phyloP scores from a whole-genome alignment of 2,113 vertebrate genomes.

The Strigops habroptila region DNA sequence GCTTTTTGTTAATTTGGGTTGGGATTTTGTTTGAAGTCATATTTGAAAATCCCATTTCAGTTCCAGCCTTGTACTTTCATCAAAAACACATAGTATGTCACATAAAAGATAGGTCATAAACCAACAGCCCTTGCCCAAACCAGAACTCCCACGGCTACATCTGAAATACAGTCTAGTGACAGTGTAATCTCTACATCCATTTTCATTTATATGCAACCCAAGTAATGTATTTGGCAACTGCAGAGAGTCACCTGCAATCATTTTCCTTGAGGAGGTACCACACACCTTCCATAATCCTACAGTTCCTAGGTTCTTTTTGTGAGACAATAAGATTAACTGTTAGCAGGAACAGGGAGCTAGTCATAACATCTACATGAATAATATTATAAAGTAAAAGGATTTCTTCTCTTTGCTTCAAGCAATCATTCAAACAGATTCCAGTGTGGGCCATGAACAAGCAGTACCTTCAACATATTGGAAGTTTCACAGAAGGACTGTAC shows the following conservation, averaged over 20 bases:
- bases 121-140: neutral
- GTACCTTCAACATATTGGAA: neutral
- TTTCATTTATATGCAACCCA: neutral
- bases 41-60: neutral
- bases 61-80: neutral
- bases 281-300: neutral
- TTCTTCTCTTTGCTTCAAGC: neutral
- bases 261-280: neutral
- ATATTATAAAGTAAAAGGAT: neutral
- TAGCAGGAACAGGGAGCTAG: neutral
- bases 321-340: neutral
- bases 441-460: neutral
- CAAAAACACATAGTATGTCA: neutral
- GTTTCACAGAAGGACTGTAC: neutral
- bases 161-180: neutral
- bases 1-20: neutral
- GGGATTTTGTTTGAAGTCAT: neutral
- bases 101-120: neutral
- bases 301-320: neutral
- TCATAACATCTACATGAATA: neutral
- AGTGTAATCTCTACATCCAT: neutral
- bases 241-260: neutral
- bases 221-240: neutral
- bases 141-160: fast-evolving
- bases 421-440: neutral